Conservation (phyloP, 92 coral and sea anemone genomes). For the Ricordea florida region DNA sequence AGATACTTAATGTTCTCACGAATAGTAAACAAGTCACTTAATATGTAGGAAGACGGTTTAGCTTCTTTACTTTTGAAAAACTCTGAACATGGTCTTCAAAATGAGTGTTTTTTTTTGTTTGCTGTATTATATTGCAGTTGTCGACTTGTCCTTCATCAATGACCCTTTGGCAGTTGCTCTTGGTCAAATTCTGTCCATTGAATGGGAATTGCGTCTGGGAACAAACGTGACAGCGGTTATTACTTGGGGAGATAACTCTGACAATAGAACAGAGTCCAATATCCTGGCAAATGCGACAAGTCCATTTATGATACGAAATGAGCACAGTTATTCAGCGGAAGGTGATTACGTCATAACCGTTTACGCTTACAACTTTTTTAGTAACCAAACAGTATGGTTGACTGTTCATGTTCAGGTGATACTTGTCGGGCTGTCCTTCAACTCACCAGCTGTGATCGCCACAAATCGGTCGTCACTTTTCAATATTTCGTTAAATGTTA, state of each 20-base stretch:
- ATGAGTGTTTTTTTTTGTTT: too few species aligned
- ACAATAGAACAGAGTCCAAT: conserved; percentile 19
- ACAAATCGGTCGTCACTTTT: conserved; percentile 20
- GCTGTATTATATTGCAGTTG: conserved; percentile 8
- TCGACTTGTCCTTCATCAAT: not conserved
- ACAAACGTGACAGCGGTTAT: conserved; percentile 63
- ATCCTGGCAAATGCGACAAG: conserved; percentile 61
- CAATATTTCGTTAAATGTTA: conserved; percentile 13
- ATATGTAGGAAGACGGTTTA: too few species aligned
- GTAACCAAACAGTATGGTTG: conserved; percentile 23
- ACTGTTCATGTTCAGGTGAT: conserved; percentile 38
- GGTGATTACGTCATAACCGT: conserved; percentile 39
- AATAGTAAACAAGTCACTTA: too few species aligned
- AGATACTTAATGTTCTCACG: too few species aligned
- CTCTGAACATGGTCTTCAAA: not conserved
- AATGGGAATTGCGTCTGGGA: conserved; percentile 47
- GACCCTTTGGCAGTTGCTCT: conserved; percentile 3
- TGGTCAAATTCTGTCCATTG: conserved; percentile 10
- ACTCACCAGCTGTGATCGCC: conserved; percentile 14
- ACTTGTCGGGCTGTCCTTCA: conserved; percentile 37
- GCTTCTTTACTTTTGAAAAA: not conserved
- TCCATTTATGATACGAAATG: not conserved
- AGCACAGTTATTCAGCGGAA: conserved; percentile 53
- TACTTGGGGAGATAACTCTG: conserved; percentile 56
- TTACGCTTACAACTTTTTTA: conserved; percentile 33